These are phyloP conservation scores for Noctua pronuba DNA, from an alignment of 2,888 invertebrate species.

Conservation along the genomic window DNA sequence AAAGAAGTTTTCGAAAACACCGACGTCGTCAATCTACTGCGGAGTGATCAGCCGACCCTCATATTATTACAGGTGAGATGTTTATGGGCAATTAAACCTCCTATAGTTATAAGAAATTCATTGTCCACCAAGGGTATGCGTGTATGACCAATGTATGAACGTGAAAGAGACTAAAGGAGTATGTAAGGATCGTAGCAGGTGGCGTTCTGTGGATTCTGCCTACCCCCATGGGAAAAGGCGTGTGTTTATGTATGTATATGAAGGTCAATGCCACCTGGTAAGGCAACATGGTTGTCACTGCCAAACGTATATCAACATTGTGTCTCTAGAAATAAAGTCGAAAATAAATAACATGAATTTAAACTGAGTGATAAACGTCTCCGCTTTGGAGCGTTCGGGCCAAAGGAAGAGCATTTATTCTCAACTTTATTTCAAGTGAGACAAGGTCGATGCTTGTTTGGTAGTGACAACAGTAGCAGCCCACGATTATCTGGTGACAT, in stretches of 20 bases:
- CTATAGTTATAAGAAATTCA: no score
- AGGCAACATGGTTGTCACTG: neutral
- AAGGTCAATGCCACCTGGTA: neutral
- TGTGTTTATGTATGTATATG: neutral
- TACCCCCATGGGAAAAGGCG: neutral
- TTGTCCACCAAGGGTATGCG: no score
- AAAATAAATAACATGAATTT: neutral
- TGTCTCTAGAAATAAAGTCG: neutral
- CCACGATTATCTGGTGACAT: neutral
- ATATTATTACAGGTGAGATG: conserved; percentile 84
- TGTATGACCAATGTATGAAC: no score
- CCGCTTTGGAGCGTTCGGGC: neutral
- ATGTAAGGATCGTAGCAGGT: neutral
- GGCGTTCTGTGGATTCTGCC: neutral
- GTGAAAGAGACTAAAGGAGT: no score
- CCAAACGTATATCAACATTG: neutral
- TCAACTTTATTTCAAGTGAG: neutral
- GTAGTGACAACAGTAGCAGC: neutral
- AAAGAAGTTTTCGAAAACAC: conserved; percentile 81
- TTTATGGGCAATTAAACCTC: neutral
- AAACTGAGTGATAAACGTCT: neutral
- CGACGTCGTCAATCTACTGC: conserved; percentile 81
- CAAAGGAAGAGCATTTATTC: neutral
- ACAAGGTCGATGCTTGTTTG: neutral
- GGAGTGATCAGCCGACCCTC: conserved; percentile 80